Conservation (phyloP, 2,888 invertebrate genomes). For the Mylabris sibirica region DNA sequence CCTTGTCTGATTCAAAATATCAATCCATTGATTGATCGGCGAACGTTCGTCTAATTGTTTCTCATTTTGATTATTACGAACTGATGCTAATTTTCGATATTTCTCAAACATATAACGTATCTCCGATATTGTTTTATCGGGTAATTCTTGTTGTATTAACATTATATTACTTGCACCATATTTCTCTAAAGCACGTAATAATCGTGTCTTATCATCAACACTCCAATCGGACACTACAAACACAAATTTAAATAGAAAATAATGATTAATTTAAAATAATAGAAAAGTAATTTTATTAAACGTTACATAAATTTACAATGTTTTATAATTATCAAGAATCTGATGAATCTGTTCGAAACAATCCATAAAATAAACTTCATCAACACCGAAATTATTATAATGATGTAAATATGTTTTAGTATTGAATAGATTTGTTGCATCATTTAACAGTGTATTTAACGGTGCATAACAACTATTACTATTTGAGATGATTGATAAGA, state of each 20-base stretch:
- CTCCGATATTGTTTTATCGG: conserved; percentile 47
- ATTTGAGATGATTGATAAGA: conserved; percentile 61
- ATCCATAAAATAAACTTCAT: conserved; percentile 61
- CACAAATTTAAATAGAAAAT: not conserved
- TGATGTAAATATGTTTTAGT: conserved; percentile 64
- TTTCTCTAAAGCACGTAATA: conserved; percentile 46
- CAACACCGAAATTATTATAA: conserved; percentile 62
- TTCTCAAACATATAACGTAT: conserved; percentile 48
- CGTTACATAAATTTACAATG: conserved; percentile 40
- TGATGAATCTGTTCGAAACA: conserved; percentile 64
- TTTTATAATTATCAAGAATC: conserved; percentile 61
- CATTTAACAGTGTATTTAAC: conserved; percentile 58
- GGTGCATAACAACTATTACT: conserved; percentile 58
- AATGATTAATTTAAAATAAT: conserved; percentile 16
- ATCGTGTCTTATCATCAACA: conserved; percentile 45
- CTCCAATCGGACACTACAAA: conserved; percentile 46
- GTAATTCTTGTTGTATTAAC: conserved; percentile 47
- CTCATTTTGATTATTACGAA: conserved; percentile 20
- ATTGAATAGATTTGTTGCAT: conserved; percentile 63
- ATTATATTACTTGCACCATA: conserved; percentile 50
- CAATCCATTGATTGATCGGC: conserved; percentile 52
- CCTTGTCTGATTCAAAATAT: conserved; percentile 40
- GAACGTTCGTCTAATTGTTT: conserved; percentile 38
- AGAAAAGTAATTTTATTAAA: conserved; percentile 29
- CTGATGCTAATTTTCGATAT: conserved; percentile 45